phyloP scores from a whole-genome alignment of 2,888 invertebrate genomes.

The Bombylius discolor region DNA sequence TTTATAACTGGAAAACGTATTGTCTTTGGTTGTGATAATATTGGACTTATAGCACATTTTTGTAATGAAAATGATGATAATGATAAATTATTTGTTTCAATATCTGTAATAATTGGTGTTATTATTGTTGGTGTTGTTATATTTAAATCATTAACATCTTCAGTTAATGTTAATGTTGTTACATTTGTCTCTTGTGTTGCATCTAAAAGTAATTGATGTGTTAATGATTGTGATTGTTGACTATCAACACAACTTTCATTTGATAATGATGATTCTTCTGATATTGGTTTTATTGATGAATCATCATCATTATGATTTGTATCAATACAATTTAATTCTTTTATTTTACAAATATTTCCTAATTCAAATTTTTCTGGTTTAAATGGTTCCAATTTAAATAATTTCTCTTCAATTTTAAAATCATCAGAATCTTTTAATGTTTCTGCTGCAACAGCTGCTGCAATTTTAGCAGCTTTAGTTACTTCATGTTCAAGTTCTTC shows the following conservation, averaged over 20 bases:
- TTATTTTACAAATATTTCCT: neutral
- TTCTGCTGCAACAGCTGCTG: neutral
- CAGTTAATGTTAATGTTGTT: too few relatives aligned
- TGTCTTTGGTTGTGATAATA: conserved; percentile 67
- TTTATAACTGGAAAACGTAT: conserved; percentile 60
- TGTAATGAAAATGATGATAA: conserved; percentile 14
- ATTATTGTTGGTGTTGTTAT: neutral
- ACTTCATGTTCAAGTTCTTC: neutral
- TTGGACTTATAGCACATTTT: conserved; percentile 51
- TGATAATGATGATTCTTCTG: neutral
- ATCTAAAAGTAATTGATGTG: neutral
- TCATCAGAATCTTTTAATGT: neutral
- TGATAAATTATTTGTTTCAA: conserved; percentile 4
- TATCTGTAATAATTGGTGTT: conserved; percentile 6
- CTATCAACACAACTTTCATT: neutral
- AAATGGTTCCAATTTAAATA: neutral
- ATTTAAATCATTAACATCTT: neutral
- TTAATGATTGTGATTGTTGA: neutral
- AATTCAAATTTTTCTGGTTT: neutral
- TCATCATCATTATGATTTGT: neutral
- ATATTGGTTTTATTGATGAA: neutral
- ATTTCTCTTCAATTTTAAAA: neutral
- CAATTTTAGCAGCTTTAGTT: neutral
- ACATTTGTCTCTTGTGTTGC: neutral
- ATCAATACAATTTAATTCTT: neutral